Evolutionary conservation across 2,113 vertebrate species (phyloP), one percentile per base, ranked within the genome.

Genomic region (Gorsachius goisagi): DNA sequence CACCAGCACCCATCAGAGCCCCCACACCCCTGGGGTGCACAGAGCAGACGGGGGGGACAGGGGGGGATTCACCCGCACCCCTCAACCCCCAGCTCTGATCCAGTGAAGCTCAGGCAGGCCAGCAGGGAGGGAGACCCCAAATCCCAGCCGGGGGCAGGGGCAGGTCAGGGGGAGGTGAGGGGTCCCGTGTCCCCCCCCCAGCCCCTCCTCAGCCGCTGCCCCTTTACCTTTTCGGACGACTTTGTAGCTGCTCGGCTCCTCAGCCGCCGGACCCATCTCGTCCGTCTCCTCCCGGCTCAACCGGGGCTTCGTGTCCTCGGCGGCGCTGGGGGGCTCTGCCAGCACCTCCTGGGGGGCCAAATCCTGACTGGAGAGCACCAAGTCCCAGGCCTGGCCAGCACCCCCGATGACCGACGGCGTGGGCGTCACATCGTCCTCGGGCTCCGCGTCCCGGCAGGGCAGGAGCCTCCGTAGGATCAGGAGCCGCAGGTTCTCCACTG

Each of bases 151-250:
- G 33, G 24, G 27, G 35, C 27, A 17, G 50, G 20, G 27, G 35
- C 27, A 17, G 50, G 20, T 12, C 2, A 4, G 33, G 49, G 30
- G 30, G 16, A 30, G 33, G 6, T 37, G 11, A 7, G 32, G 67
- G 63, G 44, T 14, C 12, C 71, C 26, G 39, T 1, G 2, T 26
- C 47, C 2, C 18, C 21, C 12, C 37, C 27, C 9, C 41, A 6
- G 1, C 63, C 20, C 10, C 44, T n/a, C 33, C 33, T 10, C 9
- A n/a, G 2, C n/a, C 1, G 5, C 24, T 13, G 1, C 53, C 35
- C 44, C 23, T 11, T 87, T 95, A 98, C 98, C 98, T 98, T 98
- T 98, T 22, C 98, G 95, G n/a, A 98, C 97, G 5, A 98, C 98
- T 77, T 94, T 96, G 92, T 96, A 97, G 83, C 83, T 9, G 39